Evolutionary conservation across 1,140 invertebrate genomes (phyloP), one percentile per base, ranked within the genome.

Genomic region (Bursaphelenchus mucronatus): DNA sequence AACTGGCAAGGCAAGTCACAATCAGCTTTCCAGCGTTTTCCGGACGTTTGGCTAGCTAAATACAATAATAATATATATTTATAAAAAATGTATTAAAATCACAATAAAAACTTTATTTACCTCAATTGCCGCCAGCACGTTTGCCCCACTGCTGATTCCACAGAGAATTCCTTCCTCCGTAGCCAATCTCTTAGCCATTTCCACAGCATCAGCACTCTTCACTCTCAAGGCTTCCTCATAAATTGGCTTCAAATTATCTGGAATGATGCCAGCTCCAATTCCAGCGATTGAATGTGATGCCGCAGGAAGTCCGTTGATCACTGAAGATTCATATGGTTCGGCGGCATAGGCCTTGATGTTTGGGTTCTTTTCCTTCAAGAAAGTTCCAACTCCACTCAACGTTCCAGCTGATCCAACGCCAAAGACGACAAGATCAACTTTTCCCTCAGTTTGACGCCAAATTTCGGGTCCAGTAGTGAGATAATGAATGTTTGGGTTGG

Each of bases 11-110:
- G 17, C 54, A 58, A 21, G 74, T 76, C 7, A 76, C 75, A 53
- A 76, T 76, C 17, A 76, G 51, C 64, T 76, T 76, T n/a, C 72
- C 72, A 40, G 63, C 64, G 58, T 74, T 76, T 54, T 76, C 74
- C 8, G 74, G 74, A 19, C 72, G 58, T n/a, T 70, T 74, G 7
- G 74, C 74, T 5, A 76, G 17, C 39, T 70, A 53, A 13, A 66
- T 39, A 10, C 17, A 40, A 17, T 15, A 13, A 13, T 40, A n/a
- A 11, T 1, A 54, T 59, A 5, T 3, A 2, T 59, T 49, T 21
- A 59, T 59, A 30, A 30, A 5, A 43, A 11, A 30, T 55, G 39
- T 21, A 43, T 39, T 43, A 2, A 7, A 46, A 39, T n/a, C 13
- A 0, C 19, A 5, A 65, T 55, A 44, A 47, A 19, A 49, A 54